These are phyloP conservation scores for Norana najaformis DNA, from an alignment of 2,888 invertebrate genomes.

Conservation along the genomic window DNA sequence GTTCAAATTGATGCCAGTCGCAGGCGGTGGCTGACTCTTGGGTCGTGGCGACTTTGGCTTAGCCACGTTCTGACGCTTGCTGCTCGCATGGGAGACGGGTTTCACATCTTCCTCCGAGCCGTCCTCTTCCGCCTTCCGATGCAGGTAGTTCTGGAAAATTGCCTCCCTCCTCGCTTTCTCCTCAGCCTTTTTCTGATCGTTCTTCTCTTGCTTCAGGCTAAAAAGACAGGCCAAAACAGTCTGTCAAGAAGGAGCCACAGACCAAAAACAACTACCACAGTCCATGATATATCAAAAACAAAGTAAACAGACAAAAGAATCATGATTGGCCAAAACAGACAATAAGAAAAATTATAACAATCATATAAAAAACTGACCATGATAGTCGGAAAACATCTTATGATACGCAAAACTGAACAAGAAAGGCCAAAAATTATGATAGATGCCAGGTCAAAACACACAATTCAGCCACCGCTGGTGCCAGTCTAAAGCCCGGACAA, in stretches of 20 bases:
- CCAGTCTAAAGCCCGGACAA: too few relatives aligned
- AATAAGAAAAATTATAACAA: too few relatives aligned
- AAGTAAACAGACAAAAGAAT: not conserved
- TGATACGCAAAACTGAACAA: too few relatives aligned
- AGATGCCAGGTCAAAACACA: too few relatives aligned
- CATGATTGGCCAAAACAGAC: not conserved
- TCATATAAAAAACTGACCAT: too few relatives aligned
- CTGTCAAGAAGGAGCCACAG: too few relatives aligned
- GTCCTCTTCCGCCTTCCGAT: constrained; percentile 85
- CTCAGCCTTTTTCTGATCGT: constrained; percentile 75
- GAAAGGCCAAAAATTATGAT: too few relatives aligned
- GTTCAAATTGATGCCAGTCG: not conserved
- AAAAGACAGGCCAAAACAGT: constrained; percentile 14
- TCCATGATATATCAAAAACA: not conserved
- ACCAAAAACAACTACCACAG: not conserved
- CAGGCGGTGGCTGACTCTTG: constrained; percentile 30
- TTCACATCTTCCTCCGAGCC: constrained; percentile 70
- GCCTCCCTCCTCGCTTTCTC: constrained; percentile 83
- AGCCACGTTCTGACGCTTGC: not conserved
- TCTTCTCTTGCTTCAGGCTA: constrained; percentile 72
- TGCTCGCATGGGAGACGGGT: not conserved
- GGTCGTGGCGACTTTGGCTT: constrained; percentile 23
- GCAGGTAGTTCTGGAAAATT: constrained; percentile 88
- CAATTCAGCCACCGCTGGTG: too few relatives aligned
- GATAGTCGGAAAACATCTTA: too few relatives aligned